phyloP scores from a whole-genome alignment of 2,888 invertebrate species.

The Clostera curtula region DNA sequence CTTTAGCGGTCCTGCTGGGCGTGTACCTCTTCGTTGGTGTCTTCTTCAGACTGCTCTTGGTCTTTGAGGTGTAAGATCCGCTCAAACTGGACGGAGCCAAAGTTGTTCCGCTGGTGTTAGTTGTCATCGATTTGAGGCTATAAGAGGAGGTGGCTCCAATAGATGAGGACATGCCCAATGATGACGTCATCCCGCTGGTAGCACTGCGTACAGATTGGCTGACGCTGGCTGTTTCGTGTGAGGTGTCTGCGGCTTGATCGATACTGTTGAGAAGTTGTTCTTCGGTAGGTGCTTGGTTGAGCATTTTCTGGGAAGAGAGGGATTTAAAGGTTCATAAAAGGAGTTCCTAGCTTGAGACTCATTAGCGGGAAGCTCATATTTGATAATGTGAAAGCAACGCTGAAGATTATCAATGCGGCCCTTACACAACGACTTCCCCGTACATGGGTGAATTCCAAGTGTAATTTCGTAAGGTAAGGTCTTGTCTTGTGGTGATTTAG shows the following conservation, averaged over 20 bases:
- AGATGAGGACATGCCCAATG: slow-evolving; percentile 55
- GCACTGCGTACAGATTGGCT: slow-evolving; percentile 51
- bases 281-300: slow-evolving; percentile 63
- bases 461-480: too few relatives aligned
- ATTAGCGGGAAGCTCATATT: too few relatives aligned
- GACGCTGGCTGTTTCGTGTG: slow-evolving; percentile 49
- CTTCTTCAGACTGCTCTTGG: slow-evolving; percentile 62
- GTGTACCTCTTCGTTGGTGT: slow-evolving; percentile 59
- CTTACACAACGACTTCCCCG: too few relatives aligned
- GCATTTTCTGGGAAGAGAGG: slow-evolving; percentile 59
- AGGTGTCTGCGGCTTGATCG: slow-evolving; percentile 41
- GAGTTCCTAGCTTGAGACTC: too few relatives aligned
- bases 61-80: slow-evolving; percentile 55
- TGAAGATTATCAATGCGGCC: too few relatives aligned
- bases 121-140: slow-evolving; percentile 55
- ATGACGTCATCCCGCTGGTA: slow-evolving; percentile 47
- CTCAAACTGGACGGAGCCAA: slow-evolving; percentile 59
- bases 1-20: slow-evolving; percentile 45
- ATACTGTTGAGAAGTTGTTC: slow-evolving; percentile 48
- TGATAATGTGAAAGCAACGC: too few relatives aligned
- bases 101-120: slow-evolving; percentile 53
- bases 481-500: too few relatives aligned
- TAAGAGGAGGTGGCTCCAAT: slow-evolving; percentile 59
- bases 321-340: too few relatives aligned
- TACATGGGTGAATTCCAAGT: too few relatives aligned